Percentiles rank a stretch among this genome's conserved stretches.
These are phyloP conservation scores for Oreortyx pictus DNA, from an alignment of 2,797 vertebrate genomes.

Conservation along the genomic window DNA sequence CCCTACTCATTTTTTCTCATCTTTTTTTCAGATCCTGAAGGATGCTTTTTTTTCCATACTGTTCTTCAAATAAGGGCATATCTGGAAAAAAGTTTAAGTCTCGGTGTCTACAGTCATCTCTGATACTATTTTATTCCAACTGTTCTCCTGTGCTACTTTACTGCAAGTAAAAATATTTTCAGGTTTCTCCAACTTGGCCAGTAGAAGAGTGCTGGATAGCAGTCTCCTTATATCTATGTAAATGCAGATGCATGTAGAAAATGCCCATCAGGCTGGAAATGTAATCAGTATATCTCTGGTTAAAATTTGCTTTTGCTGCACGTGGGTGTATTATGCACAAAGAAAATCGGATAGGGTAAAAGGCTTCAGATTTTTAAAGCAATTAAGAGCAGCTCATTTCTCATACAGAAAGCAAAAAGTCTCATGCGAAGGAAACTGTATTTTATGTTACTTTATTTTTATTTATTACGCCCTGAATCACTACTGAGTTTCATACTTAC, in stretches of 20 bases:
- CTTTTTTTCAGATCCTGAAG: not conserved
- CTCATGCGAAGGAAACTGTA: not conserved
- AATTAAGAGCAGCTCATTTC: slow-evolving; percentile 9
- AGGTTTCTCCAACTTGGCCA: not conserved
- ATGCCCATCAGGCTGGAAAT: not conserved
- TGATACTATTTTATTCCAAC: not conserved
- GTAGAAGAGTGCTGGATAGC: not conserved
- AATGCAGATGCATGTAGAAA: not conserved
- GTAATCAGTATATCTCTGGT: not conserved
- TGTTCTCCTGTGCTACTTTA: not conserved
- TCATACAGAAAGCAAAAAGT: not conserved
- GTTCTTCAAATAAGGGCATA: not conserved
- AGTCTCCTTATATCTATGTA: not conserved
- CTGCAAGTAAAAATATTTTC: not conserved
- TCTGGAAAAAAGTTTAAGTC: not conserved
- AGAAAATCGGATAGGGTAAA: not conserved
- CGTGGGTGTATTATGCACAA: not conserved
- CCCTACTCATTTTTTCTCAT: not conserved
- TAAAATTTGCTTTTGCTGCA: not conserved
- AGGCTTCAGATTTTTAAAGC: not conserved
- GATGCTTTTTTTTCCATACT: not conserved
- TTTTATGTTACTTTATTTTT: not conserved
- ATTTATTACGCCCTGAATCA: not conserved
- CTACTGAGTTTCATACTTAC: not conserved
- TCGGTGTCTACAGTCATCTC: not conserved